Percentiles rank a stretch among this genome's conserved stretches.
Evolutionary conservation across 2,113 vertebrate species (phyloP).

Genomic region (Scomber scombrus): DNA sequence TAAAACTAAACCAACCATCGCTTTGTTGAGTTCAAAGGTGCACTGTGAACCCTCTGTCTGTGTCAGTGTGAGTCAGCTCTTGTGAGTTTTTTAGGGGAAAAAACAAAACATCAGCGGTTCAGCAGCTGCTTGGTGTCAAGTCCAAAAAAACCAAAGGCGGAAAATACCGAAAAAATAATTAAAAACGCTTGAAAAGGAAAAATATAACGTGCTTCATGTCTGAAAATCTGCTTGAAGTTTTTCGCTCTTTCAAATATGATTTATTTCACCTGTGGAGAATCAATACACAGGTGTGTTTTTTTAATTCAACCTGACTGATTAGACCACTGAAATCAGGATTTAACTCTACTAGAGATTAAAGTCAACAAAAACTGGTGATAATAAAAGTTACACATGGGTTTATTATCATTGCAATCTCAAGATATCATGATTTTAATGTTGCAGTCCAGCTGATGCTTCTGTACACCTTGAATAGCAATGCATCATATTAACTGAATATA

Average conservation of each 20-base stretch:
- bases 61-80: conserved; percentile 30
- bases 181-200: background rate
- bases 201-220: background rate
- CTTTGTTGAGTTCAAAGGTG: conserved; percentile 26
- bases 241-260: background rate
- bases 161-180: background rate
- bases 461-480: no score
- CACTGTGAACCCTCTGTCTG: background rate
- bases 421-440: no score
- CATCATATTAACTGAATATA: no score
- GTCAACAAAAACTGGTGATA: no score
- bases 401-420: no score
- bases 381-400: no score
- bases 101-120: conserved; percentile 24
- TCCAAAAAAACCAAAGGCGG: background rate
- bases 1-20: conserved; percentile 47
- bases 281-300: no score
- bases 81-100: background rate
- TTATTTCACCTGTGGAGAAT: no score
- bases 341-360: no score
- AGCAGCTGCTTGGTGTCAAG: conserved; percentile 26
- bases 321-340: no score
- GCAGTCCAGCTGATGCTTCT: no score
- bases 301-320: no score
- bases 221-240: background rate